Conservation (phyloP, 2,797 vertebrate species). For the Natrix natrix region DNA sequence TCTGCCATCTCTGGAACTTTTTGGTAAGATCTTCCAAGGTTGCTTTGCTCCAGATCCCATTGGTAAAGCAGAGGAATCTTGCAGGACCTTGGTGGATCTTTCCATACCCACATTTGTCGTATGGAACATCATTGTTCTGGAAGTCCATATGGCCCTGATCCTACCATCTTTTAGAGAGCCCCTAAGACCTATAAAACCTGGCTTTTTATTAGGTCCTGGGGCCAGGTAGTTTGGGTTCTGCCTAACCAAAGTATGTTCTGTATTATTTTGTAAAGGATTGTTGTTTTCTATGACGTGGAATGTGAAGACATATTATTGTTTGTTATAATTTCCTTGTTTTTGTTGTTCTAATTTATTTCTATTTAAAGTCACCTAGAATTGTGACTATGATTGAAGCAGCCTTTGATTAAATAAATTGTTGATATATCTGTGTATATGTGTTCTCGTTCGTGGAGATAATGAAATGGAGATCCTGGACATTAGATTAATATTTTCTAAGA, state of each 20-base stretch:
- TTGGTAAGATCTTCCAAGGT: neutral
- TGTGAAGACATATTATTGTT: neutral
- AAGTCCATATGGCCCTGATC: neutral
- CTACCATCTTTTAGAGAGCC: neutral
- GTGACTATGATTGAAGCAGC: neutral
- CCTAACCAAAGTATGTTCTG: neutral
- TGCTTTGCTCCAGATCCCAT: neutral
- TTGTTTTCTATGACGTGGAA: neutral
- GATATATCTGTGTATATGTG: neutral
- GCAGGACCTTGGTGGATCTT: neutral
- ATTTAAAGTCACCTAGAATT: neutral
- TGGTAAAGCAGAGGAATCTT: neutral
- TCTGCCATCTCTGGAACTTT: neutral
- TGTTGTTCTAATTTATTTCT: neutral
- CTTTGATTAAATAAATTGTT: neutral
- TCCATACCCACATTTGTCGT: neutral
- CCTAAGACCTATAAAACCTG: neutral
- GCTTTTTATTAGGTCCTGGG: neutral
- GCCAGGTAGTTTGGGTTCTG: neutral
- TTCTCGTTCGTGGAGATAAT: neutral
- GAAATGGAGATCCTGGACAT: neutral
- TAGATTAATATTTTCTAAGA: neutral
- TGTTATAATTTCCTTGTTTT: neutral
- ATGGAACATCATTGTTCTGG: neutral
- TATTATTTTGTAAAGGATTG: neutral